Percentiles rank a stretch among this genome's conserved stretches.
phyloP scores from a whole-genome alignment of 2,888 invertebrate species.

The Tiphia femorata region DNA sequence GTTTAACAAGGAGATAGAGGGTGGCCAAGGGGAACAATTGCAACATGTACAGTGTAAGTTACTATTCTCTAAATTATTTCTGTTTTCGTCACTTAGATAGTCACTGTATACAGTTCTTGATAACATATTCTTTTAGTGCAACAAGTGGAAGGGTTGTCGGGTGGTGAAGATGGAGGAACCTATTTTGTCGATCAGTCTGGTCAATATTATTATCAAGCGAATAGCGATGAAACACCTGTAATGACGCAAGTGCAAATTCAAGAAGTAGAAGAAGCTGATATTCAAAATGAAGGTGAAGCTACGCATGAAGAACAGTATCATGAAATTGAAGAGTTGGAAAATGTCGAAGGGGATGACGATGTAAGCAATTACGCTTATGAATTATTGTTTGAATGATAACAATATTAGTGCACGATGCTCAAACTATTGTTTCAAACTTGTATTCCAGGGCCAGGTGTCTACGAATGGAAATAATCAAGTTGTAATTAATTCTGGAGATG shows the following conservation, averaged over 20 bases:
- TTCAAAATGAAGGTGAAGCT: slow-evolving; percentile 60
- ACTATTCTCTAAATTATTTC: slow-evolving; percentile 5
- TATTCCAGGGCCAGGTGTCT: slow-evolving; percentile 50
- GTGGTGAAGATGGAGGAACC: slow-evolving; percentile 76
- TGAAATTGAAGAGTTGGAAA: slow-evolving; percentile 70
- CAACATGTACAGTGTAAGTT: slow-evolving; percentile 66
- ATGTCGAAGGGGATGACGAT: slow-evolving; percentile 70
- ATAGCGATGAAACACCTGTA: slow-evolving; percentile 75
- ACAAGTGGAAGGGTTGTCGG: slow-evolving; percentile 67
- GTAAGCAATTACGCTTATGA: slow-evolving; percentile 48
- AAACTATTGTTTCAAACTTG: neutral
- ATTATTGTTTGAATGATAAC: neutral
- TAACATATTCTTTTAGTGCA: slow-evolving; percentile 56
- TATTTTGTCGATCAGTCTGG: slow-evolving; percentile 87
- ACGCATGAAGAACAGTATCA: slow-evolving; percentile 65
- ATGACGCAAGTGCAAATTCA: slow-evolving; percentile 74
- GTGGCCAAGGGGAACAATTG: slow-evolving; percentile 69
- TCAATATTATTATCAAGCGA: slow-evolving; percentile 85
- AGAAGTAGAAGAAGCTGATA: slow-evolving; percentile 64
- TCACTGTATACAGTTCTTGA: neutral
- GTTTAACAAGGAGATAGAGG: slow-evolving; percentile 85
- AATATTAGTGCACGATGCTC: neutral
- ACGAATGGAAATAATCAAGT: slow-evolving; percentile 67
- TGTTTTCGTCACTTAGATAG: neutral
- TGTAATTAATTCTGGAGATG: slow-evolving; percentile 73